Evolutionary conservation across 2,888 invertebrate species (phyloP).

Genomic region (Eilema griseolum): DNA sequence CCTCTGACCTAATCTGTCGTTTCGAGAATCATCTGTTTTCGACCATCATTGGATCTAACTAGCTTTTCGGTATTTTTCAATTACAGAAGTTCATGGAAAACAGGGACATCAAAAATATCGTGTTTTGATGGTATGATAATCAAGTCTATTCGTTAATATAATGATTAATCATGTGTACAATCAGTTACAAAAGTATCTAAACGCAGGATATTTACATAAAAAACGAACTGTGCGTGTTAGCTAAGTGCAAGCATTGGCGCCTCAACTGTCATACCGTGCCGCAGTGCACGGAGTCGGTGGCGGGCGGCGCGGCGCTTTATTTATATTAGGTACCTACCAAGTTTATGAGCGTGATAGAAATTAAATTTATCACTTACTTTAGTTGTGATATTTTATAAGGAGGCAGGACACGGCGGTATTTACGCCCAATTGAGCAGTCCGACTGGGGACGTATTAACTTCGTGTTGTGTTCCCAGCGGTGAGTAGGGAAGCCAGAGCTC

Average conservation of each 20-base stretch:
- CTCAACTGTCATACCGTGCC: background rate
- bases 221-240: background rate
- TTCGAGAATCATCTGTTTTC: background rate
- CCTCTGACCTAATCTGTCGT: too few relatives aligned
- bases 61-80: background rate
- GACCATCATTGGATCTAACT: background rate
- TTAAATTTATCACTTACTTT: constrained; percentile 1
- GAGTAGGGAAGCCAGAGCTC: too few relatives aligned
- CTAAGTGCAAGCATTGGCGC: background rate
- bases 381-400: too few relatives aligned
- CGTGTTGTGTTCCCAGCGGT: too few relatives aligned
- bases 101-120: background rate
- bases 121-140: too few relatives aligned
- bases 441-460: too few relatives aligned
- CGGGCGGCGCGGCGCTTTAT: background rate
- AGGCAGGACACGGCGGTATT: too few relatives aligned
- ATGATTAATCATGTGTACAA: background rate
- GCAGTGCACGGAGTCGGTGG: too few relatives aligned
- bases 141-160: too few relatives aligned
- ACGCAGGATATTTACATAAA: background rate
- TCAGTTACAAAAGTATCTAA: background rate
- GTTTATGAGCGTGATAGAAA: background rate
- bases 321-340: background rate
- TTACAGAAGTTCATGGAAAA: background rate
- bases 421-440: too few relatives aligned